A percentile compares a stretch with the other conserved stretches of the same genome.
Conservation (phyloP, 2,797 vertebrate species). For the Pseudomugil tenellus region DNA sequence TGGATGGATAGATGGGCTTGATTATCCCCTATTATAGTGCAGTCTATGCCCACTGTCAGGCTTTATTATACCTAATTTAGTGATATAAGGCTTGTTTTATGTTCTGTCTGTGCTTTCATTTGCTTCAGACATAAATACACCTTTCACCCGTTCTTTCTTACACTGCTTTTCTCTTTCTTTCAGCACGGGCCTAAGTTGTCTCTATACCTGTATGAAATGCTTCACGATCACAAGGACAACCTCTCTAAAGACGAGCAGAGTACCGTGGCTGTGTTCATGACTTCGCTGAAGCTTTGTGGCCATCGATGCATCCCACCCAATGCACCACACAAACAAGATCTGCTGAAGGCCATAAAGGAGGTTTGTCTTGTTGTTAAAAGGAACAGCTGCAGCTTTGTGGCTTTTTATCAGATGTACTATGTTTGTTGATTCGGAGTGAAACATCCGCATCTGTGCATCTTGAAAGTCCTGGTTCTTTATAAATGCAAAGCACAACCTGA, state of each 20-base stretch:
- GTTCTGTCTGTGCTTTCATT: conserved; percentile 11
- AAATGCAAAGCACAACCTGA: neutral
- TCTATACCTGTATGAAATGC: conserved; percentile 92
- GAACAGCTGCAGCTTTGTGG: neutral
- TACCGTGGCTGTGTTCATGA: conserved; percentile 87
- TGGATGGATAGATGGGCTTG: neutral
- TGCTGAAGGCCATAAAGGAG: conserved; percentile 91
- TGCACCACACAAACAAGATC: conserved; percentile 86
- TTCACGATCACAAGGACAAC: conserved; percentile 88
- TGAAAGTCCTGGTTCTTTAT: neutral
- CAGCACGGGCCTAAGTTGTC: conserved; percentile 95
- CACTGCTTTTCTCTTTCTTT: conserved; percentile 1
- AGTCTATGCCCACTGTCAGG: neutral
- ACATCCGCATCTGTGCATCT: neutral
- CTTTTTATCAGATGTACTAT: neutral
- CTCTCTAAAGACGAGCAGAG: conserved; percentile 88
- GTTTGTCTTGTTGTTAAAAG: conserved; percentile 65
- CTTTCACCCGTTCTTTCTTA: neutral
- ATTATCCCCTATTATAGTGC: neutral
- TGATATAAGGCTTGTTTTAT: conserved; percentile 16
- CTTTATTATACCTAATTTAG: neutral
- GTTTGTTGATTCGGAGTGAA: neutral
- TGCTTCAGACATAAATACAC: neutral
- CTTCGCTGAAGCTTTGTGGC: conserved; percentile 89
- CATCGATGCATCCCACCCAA: conserved; percentile 90